These are phyloP conservation scores for Lepidocolaptes lacrymiger DNA, from an alignment of 2,797 vertebrate genomes.

Conservation along the genomic window DNA sequence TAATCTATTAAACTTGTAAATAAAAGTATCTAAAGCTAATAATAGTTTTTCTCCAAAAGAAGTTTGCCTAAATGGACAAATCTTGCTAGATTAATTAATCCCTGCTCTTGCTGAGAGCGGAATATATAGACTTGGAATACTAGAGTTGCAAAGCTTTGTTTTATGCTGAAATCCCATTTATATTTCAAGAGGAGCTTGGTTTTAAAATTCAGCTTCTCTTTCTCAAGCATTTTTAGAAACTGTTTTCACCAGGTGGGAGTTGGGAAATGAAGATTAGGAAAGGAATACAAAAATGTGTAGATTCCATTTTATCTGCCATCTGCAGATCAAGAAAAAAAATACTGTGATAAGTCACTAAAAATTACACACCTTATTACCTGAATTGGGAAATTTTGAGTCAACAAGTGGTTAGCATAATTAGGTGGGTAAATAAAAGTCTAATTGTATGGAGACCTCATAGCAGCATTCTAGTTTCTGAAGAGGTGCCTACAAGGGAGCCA, in stretches of 20 bases:
- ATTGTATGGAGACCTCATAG: not conserved
- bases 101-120: not conserved
- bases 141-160: not conserved
- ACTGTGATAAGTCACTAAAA: not conserved
- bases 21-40: constrained; percentile 54
- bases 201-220: not conserved
- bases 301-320: not conserved
- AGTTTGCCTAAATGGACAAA: not conserved
- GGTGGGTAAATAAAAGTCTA: not conserved
- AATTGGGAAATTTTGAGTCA: not conserved
- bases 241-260: not conserved
- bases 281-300: not conserved
- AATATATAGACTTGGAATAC: not conserved
- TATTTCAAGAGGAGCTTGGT: not conserved
- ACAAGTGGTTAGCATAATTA: not conserved
- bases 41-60: constrained; percentile 22
- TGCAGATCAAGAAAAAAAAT: not conserved
- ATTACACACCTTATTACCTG: not conserved
- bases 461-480: not conserved
- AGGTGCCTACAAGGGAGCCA: not conserved
- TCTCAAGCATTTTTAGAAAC: not conserved
- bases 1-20: constrained; percentile 61
- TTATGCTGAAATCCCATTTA: not conserved
- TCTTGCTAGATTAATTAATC: constrained; percentile 29
- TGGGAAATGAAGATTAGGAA: not conserved